Percentiles rank a stretch among this genome's conserved stretches.
Evolutionary conservation across 2,888 invertebrate genomes (phyloP).

Genomic region (Oscheius onirici): DNA sequence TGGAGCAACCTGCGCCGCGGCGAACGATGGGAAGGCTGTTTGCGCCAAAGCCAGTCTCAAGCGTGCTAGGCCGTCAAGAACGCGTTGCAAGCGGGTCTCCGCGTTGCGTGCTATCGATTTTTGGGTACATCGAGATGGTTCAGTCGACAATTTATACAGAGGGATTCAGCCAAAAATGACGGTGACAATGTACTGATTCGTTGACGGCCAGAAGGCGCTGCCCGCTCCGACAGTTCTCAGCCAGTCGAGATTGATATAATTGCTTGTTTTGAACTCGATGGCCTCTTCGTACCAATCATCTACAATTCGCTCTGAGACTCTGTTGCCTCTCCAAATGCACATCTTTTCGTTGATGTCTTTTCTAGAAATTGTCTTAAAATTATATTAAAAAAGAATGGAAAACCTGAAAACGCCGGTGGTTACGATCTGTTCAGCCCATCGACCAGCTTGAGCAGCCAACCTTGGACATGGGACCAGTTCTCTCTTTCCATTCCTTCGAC

Average conservation of each 20-base stretch:
- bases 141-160: too few species aligned
- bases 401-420: slow-evolving; percentile 44
- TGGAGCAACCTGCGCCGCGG: neutral
- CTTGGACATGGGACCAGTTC: slow-evolving; percentile 41
- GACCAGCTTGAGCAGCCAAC: slow-evolving; percentile 46
- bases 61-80: too few species aligned
- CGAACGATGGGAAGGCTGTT: too few species aligned
- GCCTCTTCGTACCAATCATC: slow-evolving; percentile 53
- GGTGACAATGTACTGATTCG: slow-evolving; percentile 16
- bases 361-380: neutral
- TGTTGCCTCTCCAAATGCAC: slow-evolving; percentile 50
- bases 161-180: slow-evolving; percentile 24
- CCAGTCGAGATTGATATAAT: slow-evolving; percentile 29
- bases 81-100: too few species aligned
- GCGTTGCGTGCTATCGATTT: too few species aligned
- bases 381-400: neutral
- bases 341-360: slow-evolving; percentile 34
- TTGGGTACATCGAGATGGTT: too few species aligned
- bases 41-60: too few species aligned
- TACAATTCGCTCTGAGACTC: slow-evolving; percentile 41
- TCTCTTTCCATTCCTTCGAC: slow-evolving; percentile 28
- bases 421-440: slow-evolving; percentile 48
- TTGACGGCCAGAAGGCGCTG: slow-evolving; percentile 12
- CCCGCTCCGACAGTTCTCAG: slow-evolving; percentile 29
- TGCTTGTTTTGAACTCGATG: slow-evolving; percentile 40